Conservation (phyloP, 2,113 vertebrate genomes). For the Misgurnus mizolepis region DNA sequence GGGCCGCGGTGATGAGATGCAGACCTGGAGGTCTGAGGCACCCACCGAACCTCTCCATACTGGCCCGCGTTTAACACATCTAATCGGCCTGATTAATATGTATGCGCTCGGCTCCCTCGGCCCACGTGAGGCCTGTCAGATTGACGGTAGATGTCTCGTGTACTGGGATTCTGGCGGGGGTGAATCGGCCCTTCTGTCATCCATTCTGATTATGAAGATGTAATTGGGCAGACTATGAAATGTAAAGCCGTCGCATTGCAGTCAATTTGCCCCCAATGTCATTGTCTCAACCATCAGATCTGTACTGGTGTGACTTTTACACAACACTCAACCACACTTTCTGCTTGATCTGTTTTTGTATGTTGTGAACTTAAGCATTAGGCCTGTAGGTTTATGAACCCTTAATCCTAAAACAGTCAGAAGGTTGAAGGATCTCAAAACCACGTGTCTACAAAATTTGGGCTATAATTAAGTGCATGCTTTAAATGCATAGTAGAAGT, state of each 20-base stretch:
- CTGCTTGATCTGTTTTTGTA: too few relatives aligned
- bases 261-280: slow-evolving; percentile 25
- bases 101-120: slow-evolving; percentile 54
- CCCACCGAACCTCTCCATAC: slow-evolving; percentile 50
- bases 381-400: too few relatives aligned
- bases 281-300: slow-evolving; percentile 16
- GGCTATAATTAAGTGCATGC: too few relatives aligned
- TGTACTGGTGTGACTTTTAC: background rate
- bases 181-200: slow-evolving; percentile 61
- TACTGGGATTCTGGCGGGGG: slow-evolving; percentile 51
- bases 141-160: slow-evolving; percentile 64
- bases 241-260: slow-evolving; percentile 42
- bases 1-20: slow-evolving; percentile 60
- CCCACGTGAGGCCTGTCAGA: slow-evolving; percentile 66
- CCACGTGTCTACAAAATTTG: too few relatives aligned
- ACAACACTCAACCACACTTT: too few relatives aligned
- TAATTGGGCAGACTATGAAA: slow-evolving; percentile 56
- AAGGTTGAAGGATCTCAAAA: too few relatives aligned
- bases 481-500: too few relatives aligned
- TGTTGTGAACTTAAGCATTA: too few relatives aligned
- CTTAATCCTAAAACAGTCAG: too few relatives aligned
- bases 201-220: slow-evolving; percentile 66
- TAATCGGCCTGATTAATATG: slow-evolving; percentile 68
- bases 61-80: slow-evolving; percentile 61
- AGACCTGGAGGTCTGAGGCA: slow-evolving; percentile 63